Percentiles rank a stretch among this genome's conserved stretches.
Conservation (phyloP, 2,113 vertebrate genomes). For the Archocentrus centrarchus region DNA sequence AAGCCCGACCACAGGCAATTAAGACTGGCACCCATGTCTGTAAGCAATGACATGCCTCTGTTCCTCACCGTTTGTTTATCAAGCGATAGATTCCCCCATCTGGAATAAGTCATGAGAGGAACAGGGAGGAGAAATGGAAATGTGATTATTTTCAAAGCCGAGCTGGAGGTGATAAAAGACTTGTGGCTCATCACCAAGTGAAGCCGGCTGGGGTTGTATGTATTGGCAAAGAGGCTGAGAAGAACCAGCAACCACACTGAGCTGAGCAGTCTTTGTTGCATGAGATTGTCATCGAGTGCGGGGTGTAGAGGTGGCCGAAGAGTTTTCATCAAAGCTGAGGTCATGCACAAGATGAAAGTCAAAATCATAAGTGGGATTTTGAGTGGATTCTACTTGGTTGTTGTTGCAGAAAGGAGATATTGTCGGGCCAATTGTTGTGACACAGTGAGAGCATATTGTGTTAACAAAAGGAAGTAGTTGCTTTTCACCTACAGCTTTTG, state of each 20-base stretch:
- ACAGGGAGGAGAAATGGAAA: slow-evolving; percentile 69
- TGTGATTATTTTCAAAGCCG: slow-evolving; percentile 73
- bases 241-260: slow-evolving; percentile 13
- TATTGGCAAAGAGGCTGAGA: slow-evolving; percentile 49
- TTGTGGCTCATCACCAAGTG: slow-evolving; percentile 65
- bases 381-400: not conserved
- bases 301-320: slow-evolving; percentile 24
- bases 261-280: slow-evolving; percentile 5
- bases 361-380: not conserved
- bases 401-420: not conserved
- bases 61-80: slow-evolving; percentile 62
- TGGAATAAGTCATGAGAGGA: slow-evolving; percentile 69
- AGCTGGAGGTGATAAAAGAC: slow-evolving; percentile 72
- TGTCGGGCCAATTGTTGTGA: not conserved
- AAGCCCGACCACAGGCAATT: slow-evolving; percentile 50
- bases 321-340: slow-evolving; percentile 14
- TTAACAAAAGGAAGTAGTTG: not conserved
- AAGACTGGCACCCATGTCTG: slow-evolving; percentile 49
- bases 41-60: slow-evolving; percentile 54
- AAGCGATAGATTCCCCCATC: slow-evolving; percentile 59
- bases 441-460: not conserved
- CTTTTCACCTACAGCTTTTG: not conserved
- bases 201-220: slow-evolving; percentile 54
- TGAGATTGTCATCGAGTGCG: slow-evolving; percentile 19
- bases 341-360: not conserved